Evolutionary conservation across 2,113 vertebrate genomes (phyloP).

Genomic region (Arvicanthis niloticus): DNA sequence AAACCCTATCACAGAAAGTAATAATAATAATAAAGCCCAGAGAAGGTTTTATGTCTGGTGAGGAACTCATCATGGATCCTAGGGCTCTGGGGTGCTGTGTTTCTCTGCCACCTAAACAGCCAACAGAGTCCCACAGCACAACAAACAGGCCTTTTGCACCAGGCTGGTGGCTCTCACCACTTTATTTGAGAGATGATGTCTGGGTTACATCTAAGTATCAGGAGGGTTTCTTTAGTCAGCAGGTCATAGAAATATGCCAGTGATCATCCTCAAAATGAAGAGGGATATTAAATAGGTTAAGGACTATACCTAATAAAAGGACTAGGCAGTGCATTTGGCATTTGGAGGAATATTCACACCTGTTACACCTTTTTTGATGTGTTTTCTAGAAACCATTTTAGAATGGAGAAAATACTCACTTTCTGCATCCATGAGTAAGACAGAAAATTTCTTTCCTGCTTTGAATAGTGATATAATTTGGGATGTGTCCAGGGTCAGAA

Average conservation of each 20-base stretch:
- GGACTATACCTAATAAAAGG: neutral
- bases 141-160: no score
- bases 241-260: neutral
- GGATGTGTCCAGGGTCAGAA: neutral
- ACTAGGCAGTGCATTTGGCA: neutral
- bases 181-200: neutral
- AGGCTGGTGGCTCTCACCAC: neutral
- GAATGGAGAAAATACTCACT: neutral
- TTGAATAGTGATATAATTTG: neutral
- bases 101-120: neutral
- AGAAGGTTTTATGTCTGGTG: neutral
- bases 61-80: neutral
- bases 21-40: neutral
- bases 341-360: neutral
- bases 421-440: neutral
- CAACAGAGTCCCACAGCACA: rapidly evolving
- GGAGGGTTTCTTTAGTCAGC: neutral
- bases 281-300: neutral
- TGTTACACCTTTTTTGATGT: neutral
- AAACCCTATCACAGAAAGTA: neutral
- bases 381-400: neutral
- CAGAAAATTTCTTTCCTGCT: neutral
- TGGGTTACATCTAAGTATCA: neutral
- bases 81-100: neutral
- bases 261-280: neutral